Evolutionary conservation across 2,113 vertebrate species (phyloP).

Genomic region (Mandrillus leucophaeus): DNA sequence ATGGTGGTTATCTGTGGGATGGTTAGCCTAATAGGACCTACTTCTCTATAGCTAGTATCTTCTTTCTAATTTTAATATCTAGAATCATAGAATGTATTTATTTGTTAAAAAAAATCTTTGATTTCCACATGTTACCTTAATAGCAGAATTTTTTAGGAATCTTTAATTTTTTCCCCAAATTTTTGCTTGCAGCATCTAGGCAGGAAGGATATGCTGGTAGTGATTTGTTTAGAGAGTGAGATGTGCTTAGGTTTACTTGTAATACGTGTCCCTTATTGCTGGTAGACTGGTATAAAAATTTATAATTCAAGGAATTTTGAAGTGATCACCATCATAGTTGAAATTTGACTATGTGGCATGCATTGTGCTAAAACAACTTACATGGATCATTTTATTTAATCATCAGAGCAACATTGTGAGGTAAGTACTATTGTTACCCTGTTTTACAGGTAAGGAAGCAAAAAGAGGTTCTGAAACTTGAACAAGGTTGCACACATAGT

Average conservation of each 20-base stretch:
- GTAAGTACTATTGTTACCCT: neutral
- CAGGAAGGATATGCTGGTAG: neutral
- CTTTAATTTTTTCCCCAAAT: neutral
- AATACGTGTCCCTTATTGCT: neutral
- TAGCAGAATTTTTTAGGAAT: slow-evolving; percentile 25
- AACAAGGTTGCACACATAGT: neutral
- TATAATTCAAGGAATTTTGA: slow-evolving; percentile 31
- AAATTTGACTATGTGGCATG: neutral
- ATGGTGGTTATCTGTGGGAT: neutral
- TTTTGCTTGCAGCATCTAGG: neutral
- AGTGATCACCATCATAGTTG: neutral
- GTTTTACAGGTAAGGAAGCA: neutral
- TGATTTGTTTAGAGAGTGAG: neutral
- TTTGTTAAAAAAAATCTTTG: neutral
- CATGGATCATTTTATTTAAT: slow-evolving; percentile 1
- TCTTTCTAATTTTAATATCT: slow-evolving; percentile 17
- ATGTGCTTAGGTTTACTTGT: slow-evolving; percentile 3
- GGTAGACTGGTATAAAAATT: neutral
- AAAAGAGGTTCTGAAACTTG: neutral
- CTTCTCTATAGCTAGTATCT: neutral
- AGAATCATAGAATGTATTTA: neutral
- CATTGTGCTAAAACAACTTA: neutral
- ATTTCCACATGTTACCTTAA: slow-evolving; percentile 30
- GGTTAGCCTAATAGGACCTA: neutral
- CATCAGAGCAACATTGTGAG: neutral